Conservation (phyloP, 2,113 vertebrate species). For the Oryzias melastigma region DNA sequence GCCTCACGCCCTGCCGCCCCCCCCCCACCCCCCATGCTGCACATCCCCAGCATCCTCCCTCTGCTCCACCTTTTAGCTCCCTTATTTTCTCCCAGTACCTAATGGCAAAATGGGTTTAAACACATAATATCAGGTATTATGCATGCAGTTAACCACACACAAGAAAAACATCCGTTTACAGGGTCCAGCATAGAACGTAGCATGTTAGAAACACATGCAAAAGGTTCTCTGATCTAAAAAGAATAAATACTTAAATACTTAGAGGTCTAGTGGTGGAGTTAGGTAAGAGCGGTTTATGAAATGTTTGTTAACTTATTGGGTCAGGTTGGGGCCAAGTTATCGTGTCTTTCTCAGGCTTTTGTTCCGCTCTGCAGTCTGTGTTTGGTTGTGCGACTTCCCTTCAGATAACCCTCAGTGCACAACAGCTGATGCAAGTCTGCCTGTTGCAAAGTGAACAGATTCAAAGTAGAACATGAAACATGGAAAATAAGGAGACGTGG, state of each 20-base stretch:
- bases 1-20: conserved; percentile 51
- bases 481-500: no score
- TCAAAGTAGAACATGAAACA: not conserved
- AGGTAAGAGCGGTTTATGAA: not conserved
- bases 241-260: not conserved
- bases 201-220: not conserved
- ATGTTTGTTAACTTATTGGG: conserved; percentile 7
- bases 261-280: not conserved
- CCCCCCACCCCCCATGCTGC: conserved; percentile 43
- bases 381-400: conserved; percentile 31
- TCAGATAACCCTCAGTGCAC: conserved; percentile 18
- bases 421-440: conserved; percentile 31
- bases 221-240: not conserved
- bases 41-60: conserved; percentile 35
- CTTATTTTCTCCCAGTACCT: conserved; percentile 37
- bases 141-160: not conserved
- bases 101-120: conserved; percentile 11
- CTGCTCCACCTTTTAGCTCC: conserved; percentile 51
- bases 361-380: conserved; percentile 12
- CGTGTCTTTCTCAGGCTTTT: conserved; percentile 11
- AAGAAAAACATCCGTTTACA: not conserved
- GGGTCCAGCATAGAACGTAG: no score
- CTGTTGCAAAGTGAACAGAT: conserved; percentile 19
- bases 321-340: conserved; percentile 24
- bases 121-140: not conserved